Evolutionary conservation across 1,140 invertebrate genomes (phyloP).

Genomic region (Drosophila malerkotliana): DNA sequence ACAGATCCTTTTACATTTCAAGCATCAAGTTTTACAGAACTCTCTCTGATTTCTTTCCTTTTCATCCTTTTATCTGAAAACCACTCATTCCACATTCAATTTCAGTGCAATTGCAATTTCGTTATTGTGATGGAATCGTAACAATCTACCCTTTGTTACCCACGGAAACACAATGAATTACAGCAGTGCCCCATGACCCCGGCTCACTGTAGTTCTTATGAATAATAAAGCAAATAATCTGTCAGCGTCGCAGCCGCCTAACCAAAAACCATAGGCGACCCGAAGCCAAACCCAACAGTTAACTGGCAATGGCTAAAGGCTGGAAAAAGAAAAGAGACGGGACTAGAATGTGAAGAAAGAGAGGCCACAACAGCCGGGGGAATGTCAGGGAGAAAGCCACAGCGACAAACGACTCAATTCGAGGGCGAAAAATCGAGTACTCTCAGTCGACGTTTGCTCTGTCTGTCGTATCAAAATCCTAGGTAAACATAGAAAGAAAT

Average conservation of each 20-base stretch:
- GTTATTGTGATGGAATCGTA: slow-evolving; percentile 31
- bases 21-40: background rate
- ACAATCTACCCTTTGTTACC: slow-evolving; percentile 50
- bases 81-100: slow-evolving; percentile 9
- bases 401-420: slow-evolving; percentile 76
- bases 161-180: slow-evolving; percentile 48
- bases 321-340: background rate
- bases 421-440: slow-evolving; percentile 53
- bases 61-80: background rate
- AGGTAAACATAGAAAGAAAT: slow-evolving; percentile 9
- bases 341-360: background rate
- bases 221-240: slow-evolving; percentile 83
- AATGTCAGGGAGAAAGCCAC: slow-evolving; percentile 41
- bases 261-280: slow-evolving; percentile 50
- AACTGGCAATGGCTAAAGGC: slow-evolving; percentile 1
- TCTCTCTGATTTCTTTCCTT: background rate
- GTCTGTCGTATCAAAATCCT: slow-evolving; percentile 42
- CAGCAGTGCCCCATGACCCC: slow-evolving; percentile 38
- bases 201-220: slow-evolving; percentile 64
- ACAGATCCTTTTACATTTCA: no score
- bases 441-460: slow-evolving; percentile 37
- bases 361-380: slow-evolving; percentile 15
- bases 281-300: slow-evolving; percentile 34
- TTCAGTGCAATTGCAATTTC: slow-evolving; percentile 21
- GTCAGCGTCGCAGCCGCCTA: slow-evolving; percentile 75